Evolutionary conservation across 2,888 invertebrate species (phyloP).

Genomic region (Itoplectis maculator): DNA sequence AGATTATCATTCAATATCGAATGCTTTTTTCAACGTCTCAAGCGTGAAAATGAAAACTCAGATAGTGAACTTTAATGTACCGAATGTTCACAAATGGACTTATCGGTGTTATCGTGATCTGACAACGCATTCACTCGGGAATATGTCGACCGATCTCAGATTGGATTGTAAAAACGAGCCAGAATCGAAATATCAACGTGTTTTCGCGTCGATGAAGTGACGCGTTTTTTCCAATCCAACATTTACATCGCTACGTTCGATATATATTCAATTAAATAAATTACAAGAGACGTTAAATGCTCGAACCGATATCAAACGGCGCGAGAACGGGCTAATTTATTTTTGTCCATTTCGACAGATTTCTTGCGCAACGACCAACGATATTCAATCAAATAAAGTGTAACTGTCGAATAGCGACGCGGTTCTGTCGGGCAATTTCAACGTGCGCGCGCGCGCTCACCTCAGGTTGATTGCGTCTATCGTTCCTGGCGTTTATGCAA

Average conservation of each 20-base stretch:
- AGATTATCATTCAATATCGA: no score
- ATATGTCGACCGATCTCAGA: no score
- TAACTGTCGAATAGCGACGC: conserved; percentile 11
- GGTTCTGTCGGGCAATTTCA: conserved; percentile 37
- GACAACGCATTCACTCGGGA: no score
- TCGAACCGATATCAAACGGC: neutral
- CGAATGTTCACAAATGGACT: no score
- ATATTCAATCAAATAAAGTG: conserved; percentile 18
- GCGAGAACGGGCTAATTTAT: neutral
- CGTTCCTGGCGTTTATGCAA: conserved; percentile 64
- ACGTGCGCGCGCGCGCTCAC: conserved; percentile 18
- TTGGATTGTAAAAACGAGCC: no score
- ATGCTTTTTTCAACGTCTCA: no score
- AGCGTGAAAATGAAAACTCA: no score
- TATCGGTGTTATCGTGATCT: no score
- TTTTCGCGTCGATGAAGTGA: no score
- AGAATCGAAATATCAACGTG: no score
- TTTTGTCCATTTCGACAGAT: neutral
- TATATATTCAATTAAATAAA: conserved; percentile 16
- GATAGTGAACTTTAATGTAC: no score
- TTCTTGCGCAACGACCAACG: neutral
- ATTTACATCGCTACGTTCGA: neutral
- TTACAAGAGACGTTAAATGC: neutral
- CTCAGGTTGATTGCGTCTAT: conserved; percentile 51
- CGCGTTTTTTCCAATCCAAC: neutral